Percentiles rank a stretch among this genome's conserved stretches.
These are phyloP conservation scores for Mirza zaza DNA, from an alignment of 2,113 vertebrate genomes.

Conservation along the genomic window DNA sequence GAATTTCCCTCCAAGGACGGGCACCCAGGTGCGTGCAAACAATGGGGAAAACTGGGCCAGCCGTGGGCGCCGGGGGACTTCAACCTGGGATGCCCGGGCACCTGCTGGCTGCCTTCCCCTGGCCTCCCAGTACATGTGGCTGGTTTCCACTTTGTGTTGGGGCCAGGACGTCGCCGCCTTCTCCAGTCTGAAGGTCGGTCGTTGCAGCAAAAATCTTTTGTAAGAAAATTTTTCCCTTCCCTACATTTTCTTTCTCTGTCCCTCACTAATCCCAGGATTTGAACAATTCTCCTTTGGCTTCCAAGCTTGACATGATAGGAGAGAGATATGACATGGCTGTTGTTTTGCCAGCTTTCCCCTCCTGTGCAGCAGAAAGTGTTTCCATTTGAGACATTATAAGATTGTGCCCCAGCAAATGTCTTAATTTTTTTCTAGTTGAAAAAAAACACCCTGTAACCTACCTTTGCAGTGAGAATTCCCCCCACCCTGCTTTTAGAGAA, in stretches of 20 bases:
- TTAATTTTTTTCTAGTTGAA: neutral
- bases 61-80: neutral
- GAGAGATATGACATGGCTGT: neutral
- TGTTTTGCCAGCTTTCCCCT: neutral
- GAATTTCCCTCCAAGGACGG: neutral
- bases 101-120: neutral
- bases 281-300: neutral
- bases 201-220: neutral
- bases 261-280: neutral
- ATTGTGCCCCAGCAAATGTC: neutral
- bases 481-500: neutral
- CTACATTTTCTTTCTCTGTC: neutral
- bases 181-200: neutral
- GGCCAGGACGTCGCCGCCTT: accelerated
- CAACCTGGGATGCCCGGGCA: neutral
- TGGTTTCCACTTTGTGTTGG: too few species aligned
- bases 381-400: neutral
- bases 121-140: accelerated
- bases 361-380: neutral
- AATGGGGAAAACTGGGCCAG: neutral
- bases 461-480: neutral
- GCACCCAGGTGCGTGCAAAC: neutral
- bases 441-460: neutral
- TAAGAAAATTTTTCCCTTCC: neutral
- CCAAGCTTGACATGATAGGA: neutral